Evolutionary conservation across 2,797 vertebrate genomes (phyloP), one percentile per base, ranked within the genome.

Genomic region (Remorina albescens): DNA sequence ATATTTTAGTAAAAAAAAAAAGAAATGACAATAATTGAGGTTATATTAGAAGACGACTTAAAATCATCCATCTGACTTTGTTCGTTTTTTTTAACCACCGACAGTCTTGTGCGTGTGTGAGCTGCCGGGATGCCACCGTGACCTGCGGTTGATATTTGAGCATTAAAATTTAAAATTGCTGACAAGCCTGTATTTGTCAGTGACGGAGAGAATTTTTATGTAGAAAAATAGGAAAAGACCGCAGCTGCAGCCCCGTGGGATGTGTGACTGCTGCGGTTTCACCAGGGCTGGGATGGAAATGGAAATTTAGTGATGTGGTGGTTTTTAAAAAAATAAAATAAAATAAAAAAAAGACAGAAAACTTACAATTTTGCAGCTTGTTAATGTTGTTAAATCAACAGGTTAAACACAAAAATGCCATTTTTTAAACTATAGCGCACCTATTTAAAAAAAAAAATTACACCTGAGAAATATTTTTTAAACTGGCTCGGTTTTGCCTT

Each of bases 211-310:
- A 18, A 36, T 49, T 59, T 59, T 19, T 32, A 2, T 41, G 19
- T 15, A 2, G 32, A 62, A 30, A 25, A 49, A 10, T 9, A 11
- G 4, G n/a, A 49, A 2, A 25, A 50, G 47, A 18, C 26, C 36
- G 50, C 34, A 58, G 59, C 1, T 26, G 37, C 11, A 25, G 50
- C 36, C 28, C 61, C 25, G 28, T 28, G 32, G n/a, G 63, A 72
- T 23, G 25, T 65, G 75, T 50, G 49, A 10, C 46, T 54, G 62
- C 58, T 54, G 61, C 58, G 32, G 21, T 21, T 28, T 63, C 32
- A 53, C 12, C 7, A 6, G 16, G 19, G n/a, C n/a, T n/a, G n/a
- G n/a, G 30, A 19, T 39, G 9, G 46, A 53, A 51, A 19, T 9
- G 16, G 23, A 26, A 26, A 58, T 54, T 2, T 19, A 19, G 36